Conservation (phyloP, 2,113 vertebrate genomes). For the Chaetodon auriga region DNA sequence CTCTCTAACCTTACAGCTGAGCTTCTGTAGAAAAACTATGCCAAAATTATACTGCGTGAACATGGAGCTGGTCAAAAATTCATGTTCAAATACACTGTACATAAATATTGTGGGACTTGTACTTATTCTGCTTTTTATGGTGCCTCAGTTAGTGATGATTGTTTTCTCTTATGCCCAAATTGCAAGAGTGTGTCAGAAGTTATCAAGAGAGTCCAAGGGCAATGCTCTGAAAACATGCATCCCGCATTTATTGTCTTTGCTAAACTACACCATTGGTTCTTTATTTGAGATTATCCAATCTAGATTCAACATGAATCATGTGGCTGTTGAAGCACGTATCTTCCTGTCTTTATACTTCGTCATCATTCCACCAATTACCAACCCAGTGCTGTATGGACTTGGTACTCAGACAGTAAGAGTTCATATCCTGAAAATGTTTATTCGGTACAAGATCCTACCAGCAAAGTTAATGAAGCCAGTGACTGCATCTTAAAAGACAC, state of each 20-base stretch:
- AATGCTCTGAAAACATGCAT: constrained; percentile 80
- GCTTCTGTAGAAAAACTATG: constrained; percentile 54
- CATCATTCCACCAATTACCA: constrained; percentile 57
- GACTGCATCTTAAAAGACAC: not conserved
- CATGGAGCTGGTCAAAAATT: constrained; percentile 72
- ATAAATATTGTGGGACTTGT: constrained; percentile 57
- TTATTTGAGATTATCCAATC: constrained; percentile 62
- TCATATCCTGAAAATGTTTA: constrained; percentile 60
- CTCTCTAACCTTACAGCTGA: constrained; percentile 46
- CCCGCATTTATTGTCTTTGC: constrained; percentile 79
- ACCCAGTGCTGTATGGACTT: constrained; percentile 75
- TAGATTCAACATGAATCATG: constrained; percentile 59
- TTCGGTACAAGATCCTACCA: constrained; percentile 34
- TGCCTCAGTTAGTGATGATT: constrained; percentile 59
- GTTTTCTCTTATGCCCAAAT: constrained; percentile 77
- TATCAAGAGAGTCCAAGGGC: constrained; percentile 40
- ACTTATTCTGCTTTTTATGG: not conserved
- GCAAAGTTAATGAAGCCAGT: constrained; percentile 5
- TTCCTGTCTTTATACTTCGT: constrained; percentile 69
- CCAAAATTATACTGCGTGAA: constrained; percentile 74
- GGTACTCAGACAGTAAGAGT: constrained; percentile 59
- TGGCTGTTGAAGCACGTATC: constrained; percentile 18
- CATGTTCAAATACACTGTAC: constrained; percentile 25
- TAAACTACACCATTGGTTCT: constrained; percentile 55
- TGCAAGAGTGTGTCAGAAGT: constrained; percentile 50